Base-by-base conservation (phyloP, 2,888 invertebrate species). In the Ceriagrion tenellum region DNA sequence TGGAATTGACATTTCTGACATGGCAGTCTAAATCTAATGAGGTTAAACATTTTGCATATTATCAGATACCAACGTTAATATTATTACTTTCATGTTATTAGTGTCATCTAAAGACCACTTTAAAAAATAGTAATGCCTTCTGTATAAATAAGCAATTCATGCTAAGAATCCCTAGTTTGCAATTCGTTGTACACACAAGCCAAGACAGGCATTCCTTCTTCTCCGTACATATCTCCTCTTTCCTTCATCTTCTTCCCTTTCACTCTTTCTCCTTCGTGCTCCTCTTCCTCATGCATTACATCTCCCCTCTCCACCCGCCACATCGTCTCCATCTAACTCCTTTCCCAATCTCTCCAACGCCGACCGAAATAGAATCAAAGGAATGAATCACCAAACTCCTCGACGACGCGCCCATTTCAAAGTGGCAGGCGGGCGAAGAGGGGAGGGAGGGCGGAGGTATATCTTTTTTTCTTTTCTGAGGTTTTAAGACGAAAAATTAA, bases 401-500 rank as follows among this genome's bases (percentile, higher is more conserved):
- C 47, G 47, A 47, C 81, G 26, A 81, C 35, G 81, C 35, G 81
- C 81, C 81, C 30, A 13, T 35, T 81, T 81, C 81, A 81, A 74
- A 74, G 81, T 81, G 81, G 81, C 81, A 81, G 81, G 81, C 30
- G 59, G 10, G 56, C 56, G 56, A 20, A 20, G 12, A 12, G 13
- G 59, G 59, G 59, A 12, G 12, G 3, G 59, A 59, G 59, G 13
- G 59, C 2, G 59, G 13, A 59, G 59, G 59, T 20, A 4, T 47
- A 47, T 59, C 56, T 56, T 20, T 20, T 18, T 35, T 81, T 81
- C 16, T 81, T 35, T 69, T 81, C 35, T 12, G 81, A 81, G 81
- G 35, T 30, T 81, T 81, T 4, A 81, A 26, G 81, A 35, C 81
- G 81, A 81, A 81, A 81, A 81, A 81, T 81, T 81, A 81, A 81